A percentile compares a stretch with the other conserved stretches of the same genome.
These are phyloP conservation scores for Leistus spinibarbis DNA, from an alignment of 2,888 invertebrate genomes.

Conservation along the genomic window DNA sequence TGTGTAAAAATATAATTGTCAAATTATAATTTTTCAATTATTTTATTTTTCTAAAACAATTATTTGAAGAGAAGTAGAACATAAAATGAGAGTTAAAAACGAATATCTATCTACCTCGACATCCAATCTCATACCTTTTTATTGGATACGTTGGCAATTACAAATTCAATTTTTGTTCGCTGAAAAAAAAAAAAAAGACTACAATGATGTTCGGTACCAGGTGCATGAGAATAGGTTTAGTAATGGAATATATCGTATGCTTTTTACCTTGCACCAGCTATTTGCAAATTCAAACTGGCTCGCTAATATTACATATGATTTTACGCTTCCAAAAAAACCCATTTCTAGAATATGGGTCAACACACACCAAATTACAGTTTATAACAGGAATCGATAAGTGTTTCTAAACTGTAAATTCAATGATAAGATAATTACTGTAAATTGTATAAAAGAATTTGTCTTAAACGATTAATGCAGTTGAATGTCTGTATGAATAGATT, in stretches of 20 bases:
- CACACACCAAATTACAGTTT: neutral
- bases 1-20: neutral
- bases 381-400: neutral
- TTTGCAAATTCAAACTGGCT: conserved; percentile 1
- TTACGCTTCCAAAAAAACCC: neutral
- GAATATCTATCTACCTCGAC: conserved; percentile 16
- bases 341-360: neutral
- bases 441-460: no score
- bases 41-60: neutral
- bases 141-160: conserved; percentile 32
- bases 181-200: neutral
- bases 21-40: neutral
- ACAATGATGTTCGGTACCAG: neutral
- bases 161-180: conserved; percentile 31
- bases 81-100: neutral
- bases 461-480: no score
- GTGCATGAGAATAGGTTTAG: neutral
- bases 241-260: neutral
- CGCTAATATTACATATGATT: neutral
- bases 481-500: neutral
- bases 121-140: conserved; percentile 20
- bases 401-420: neutral
- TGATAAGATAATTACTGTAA: no score
- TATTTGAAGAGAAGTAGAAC: neutral
- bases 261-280: neutral